Evolutionary conservation across 1,140 invertebrate genomes (phyloP).

Genomic region (Apolygus lucorum): DNA sequence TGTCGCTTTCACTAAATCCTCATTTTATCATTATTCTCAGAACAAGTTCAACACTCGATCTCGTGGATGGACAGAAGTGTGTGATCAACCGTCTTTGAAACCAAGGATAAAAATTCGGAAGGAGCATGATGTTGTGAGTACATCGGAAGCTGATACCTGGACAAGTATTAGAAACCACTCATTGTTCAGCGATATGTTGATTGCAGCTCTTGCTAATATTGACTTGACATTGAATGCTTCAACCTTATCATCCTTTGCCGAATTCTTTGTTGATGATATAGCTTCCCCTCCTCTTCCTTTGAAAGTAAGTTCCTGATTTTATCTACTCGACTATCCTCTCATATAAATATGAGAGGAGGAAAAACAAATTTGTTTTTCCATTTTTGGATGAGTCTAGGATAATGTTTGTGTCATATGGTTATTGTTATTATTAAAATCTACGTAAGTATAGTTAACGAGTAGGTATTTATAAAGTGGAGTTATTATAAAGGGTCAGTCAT

Average conservation of each 20-base stretch:
- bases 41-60: slow-evolving; percentile 61
- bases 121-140: slow-evolving; percentile 38
- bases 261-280: slow-evolving; percentile 79
- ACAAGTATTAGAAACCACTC: slow-evolving; percentile 17
- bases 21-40: slow-evolving; percentile 46
- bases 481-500: too few species aligned
- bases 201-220: slow-evolving; percentile 56
- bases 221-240: slow-evolving; percentile 67
- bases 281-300: slow-evolving; percentile 67
- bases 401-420: too few species aligned
- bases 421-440: too few species aligned
- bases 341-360: too few species aligned
- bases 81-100: slow-evolving; percentile 38
- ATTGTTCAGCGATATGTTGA: slow-evolving; percentile 46
- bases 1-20: too few species aligned
- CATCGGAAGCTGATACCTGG: slow-evolving; percentile 36
- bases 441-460: too few species aligned
- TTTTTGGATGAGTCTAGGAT: too few species aligned
- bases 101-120: slow-evolving; percentile 21
- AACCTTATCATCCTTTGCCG: slow-evolving; percentile 63
- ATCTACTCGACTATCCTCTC: too few species aligned
- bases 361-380: too few species aligned
- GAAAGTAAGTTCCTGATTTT: slow-evolving; percentile 58
- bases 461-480: too few species aligned
- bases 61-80: slow-evolving; percentile 55